phyloP scores from a whole-genome alignment of 1,140 invertebrate genomes.

The Apis cerana region DNA sequence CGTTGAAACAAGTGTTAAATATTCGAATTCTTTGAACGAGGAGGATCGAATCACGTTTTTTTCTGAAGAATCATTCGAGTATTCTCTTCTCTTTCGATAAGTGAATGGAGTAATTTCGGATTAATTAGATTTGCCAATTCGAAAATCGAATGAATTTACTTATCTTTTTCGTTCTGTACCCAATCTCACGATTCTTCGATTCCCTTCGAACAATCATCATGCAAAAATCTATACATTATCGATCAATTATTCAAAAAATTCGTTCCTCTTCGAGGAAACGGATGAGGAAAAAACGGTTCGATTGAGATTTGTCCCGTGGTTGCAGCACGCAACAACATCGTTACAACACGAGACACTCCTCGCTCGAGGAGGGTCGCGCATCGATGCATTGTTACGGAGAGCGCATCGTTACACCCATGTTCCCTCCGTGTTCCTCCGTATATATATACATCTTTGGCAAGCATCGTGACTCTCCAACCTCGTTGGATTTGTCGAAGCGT shows the following conservation, averaged over 20 bases:
- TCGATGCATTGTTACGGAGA: conserved; percentile 16
- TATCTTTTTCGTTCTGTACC: no score
- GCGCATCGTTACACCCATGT: background rate
- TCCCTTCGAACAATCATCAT: no score
- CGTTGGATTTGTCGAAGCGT: background rate
- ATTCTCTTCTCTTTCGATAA: no score
- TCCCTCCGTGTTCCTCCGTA: conserved; percentile 11
- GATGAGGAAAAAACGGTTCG: background rate
- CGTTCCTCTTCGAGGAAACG: background rate
- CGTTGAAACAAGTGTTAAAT: no score
- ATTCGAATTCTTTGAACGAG: no score
- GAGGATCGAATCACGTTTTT: no score
- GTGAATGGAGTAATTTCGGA: no score
- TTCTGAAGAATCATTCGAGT: no score
- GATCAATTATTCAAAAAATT: background rate
- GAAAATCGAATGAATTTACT: no score
- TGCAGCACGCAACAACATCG: conserved; percentile 10
- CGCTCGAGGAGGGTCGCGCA: background rate
- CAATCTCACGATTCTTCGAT: no score
- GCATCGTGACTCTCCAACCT: background rate
- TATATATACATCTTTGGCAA: background rate
- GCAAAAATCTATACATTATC: no score
- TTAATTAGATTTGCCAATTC: no score
- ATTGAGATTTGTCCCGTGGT: background rate
- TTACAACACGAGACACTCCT: conserved; percentile 17